phyloP scores from a whole-genome alignment of 1,140 invertebrate species.

The Conopomorpha cramerella region DNA sequence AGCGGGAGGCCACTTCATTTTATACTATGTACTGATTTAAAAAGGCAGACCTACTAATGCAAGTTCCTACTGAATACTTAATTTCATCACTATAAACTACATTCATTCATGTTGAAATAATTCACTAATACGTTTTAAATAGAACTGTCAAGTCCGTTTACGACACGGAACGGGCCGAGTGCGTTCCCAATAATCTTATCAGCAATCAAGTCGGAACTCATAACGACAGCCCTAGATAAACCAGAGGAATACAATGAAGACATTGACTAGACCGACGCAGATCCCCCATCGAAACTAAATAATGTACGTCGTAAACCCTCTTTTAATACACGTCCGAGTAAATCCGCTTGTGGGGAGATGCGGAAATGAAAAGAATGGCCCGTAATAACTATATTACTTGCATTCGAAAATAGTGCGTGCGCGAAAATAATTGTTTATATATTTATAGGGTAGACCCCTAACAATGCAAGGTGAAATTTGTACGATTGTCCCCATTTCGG shows the following conservation, averaged over 20 bases:
- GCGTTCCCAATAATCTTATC: no score
- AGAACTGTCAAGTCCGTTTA: no score
- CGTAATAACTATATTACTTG: conserved; percentile 39
- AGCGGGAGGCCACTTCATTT: no score
- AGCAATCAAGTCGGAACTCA: no score
- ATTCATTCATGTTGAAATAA: no score
- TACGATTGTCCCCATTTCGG: conserved; percentile 15
- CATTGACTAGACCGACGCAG: conserved; percentile 21
- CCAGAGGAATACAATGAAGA: conserved; percentile 24
- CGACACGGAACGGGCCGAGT: no score
- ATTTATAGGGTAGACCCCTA: conserved; percentile 23
- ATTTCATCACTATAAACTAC: no score
- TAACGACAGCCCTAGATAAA: conserved; percentile 21
- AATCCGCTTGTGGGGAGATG: conserved; percentile 31
- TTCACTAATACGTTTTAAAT: no score
- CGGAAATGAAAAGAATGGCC: conserved; percentile 20
- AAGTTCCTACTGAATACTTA: no score
- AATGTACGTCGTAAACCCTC: conserved; percentile 37
- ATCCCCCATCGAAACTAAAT: conserved; percentile 30
- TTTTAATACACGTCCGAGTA: conserved; percentile 46
- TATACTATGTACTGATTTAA: no score
- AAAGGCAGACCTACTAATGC: no score
- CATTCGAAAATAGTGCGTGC: conserved; percentile 16
- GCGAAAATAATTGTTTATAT: conserved; percentile 11
- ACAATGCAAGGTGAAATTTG: conserved; percentile 18